These are phyloP conservation scores for Glyphotaelius pellucidus DNA, from an alignment of 2,888 invertebrate genomes.

Conservation along the genomic window DNA sequence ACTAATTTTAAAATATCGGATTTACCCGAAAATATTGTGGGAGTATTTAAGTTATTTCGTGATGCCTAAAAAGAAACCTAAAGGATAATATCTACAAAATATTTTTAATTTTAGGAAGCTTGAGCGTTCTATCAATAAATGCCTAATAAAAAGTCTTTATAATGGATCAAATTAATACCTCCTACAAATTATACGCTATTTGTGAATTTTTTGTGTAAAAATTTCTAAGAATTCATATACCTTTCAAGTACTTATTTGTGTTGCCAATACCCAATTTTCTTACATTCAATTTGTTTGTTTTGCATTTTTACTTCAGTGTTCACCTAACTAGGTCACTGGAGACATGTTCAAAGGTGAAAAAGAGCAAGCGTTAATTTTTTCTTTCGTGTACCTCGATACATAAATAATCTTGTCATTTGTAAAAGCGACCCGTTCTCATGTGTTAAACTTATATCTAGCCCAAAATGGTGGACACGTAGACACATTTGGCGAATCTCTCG, in stretches of 20 bases:
- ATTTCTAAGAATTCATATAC: not conserved
- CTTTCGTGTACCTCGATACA: too few species aligned
- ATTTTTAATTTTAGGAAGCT: not conserved
- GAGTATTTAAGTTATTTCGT: not conserved
- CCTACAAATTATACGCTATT: too few species aligned
- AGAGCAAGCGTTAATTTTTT: not conserved
- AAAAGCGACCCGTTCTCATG: not conserved
- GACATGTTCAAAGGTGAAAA: not conserved
- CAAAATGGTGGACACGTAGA: too few species aligned
- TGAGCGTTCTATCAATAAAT: too few species aligned
- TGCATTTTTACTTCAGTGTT: not conserved
- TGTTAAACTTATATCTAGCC: too few species aligned
- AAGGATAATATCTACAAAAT: not conserved
- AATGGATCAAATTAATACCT: not conserved
- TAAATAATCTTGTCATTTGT: not conserved
- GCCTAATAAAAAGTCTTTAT: not conserved
- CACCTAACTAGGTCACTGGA: not conserved
- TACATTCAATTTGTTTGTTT: too few species aligned
- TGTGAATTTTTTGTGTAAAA: not conserved
- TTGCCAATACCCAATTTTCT: not conserved
- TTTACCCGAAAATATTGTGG: not conserved
- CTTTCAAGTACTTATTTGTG: not conserved
- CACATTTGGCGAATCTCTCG: not conserved
- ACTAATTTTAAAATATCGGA: not conserved
- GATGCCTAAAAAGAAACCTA: not conserved